Conservation (phyloP, 2,888 invertebrate genomes). For the Lochmaea crataegi region DNA sequence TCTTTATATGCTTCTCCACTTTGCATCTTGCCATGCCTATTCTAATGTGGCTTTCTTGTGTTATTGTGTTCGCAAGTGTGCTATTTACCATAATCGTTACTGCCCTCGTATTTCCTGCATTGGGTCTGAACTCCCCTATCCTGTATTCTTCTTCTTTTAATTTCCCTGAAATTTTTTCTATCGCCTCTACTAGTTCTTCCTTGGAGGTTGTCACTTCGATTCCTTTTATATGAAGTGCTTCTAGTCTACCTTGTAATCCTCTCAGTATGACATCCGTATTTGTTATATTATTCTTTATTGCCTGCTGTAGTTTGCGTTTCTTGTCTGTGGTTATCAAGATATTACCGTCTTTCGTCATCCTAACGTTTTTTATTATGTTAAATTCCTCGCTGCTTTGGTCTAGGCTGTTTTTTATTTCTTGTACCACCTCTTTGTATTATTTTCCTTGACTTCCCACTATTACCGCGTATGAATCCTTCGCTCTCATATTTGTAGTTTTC, state of each 20-base stretch:
- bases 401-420: background rate
- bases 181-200: background rate
- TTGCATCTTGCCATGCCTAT: constrained; percentile 1
- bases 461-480: too few species aligned
- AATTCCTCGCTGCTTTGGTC: background rate
- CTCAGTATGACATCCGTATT: too few species aligned
- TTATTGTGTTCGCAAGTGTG: background rate
- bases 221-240: too few species aligned
- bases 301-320: background rate
- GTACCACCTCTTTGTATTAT: background rate
- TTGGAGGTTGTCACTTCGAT: background rate
- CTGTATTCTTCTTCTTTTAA: background rate
- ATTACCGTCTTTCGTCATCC: constrained; percentile 18
- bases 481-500: too few species aligned
- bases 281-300: background rate
- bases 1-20: constrained; percentile 1
- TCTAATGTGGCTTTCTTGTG: background rate
- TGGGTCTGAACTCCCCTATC: background rate
- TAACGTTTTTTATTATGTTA: background rate
- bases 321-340: constrained; percentile 11
- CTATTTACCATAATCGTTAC: background rate
- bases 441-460: background rate
- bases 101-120: background rate
- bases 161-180: background rate
- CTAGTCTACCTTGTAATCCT: too few species aligned